Percentiles rank a stretch among this genome's conserved stretches.
phyloP scores from a whole-genome alignment of 2,797 vertebrate species.

The Spinus olivaceus region DNA sequence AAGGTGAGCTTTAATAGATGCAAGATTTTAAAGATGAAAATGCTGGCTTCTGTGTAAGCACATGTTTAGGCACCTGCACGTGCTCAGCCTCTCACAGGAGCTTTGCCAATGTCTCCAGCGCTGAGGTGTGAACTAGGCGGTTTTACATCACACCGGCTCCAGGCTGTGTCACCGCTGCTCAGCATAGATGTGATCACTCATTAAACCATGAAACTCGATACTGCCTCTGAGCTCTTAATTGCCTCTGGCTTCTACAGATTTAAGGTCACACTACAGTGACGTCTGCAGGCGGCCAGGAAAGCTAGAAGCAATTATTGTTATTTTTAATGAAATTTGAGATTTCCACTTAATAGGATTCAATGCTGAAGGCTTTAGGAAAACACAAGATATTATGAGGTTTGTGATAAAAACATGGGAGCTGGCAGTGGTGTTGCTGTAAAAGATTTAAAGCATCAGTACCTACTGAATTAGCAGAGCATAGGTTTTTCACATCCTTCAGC shows the following conservation, averaged over 20 bases:
- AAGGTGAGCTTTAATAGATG: slow-evolving; percentile 1
- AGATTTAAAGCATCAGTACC: slow-evolving; percentile 23
- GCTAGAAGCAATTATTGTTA: slow-evolving; percentile 18
- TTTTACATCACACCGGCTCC: not conserved
- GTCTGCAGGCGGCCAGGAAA: slow-evolving; percentile 16
- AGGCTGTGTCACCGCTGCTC: not conserved
- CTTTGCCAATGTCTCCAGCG: not conserved
- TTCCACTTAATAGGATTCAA: slow-evolving; percentile 29
- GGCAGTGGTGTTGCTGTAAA: not conserved
- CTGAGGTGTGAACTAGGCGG: not conserved
- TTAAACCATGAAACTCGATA: not conserved
- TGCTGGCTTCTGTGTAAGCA: not conserved
- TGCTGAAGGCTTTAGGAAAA: slow-evolving; percentile 35
- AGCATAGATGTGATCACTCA: slow-evolving; percentile 23
- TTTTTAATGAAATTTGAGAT: slow-evolving; percentile 53
- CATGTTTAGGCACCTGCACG: rapidly evolving
- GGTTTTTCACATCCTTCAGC: not conserved
- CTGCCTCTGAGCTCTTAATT: slow-evolving; percentile 44
- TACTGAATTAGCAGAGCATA: not conserved
- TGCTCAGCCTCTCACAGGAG: not conserved
- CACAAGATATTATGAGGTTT: not conserved
- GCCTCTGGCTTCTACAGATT: slow-evolving; percentile 25
- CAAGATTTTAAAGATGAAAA: not conserved
- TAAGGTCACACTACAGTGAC: slow-evolving; percentile 23
- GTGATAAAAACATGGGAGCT: not conserved